Evolutionary conservation across 1,140 invertebrate genomes (phyloP).

Genomic region (Achroia grisella): DNA sequence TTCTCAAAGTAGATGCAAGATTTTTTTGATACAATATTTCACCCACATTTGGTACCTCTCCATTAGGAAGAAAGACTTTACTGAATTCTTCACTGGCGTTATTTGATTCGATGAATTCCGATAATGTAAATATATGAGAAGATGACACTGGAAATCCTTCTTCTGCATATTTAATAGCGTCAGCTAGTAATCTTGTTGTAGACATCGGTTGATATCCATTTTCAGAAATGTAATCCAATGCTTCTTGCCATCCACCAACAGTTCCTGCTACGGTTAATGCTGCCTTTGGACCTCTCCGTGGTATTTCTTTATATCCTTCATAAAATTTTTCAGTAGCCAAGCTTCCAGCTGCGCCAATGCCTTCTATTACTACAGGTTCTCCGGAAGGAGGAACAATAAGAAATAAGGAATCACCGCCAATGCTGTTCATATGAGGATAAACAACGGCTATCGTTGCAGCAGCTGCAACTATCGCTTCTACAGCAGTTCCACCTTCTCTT

Average conservation of each 20-base stretch:
- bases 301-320: constrained; percentile 30
- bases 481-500: constrained; percentile 50
- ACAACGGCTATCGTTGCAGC: constrained; percentile 56
- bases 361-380: constrained; percentile 51
- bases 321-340: constrained; percentile 41
- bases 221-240: constrained; percentile 49
- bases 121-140: constrained; percentile 18
- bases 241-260: constrained; percentile 57
- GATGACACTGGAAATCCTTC: constrained; percentile 44
- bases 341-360: constrained; percentile 49
- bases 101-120: constrained; percentile 7
- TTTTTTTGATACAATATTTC: constrained; percentile 46
- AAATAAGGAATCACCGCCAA: constrained; percentile 60
- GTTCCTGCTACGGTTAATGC: constrained; percentile 53
- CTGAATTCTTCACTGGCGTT: constrained; percentile 29
- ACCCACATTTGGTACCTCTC: constrained; percentile 28
- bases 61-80: constrained; percentile 33
- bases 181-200: constrained; percentile 34
- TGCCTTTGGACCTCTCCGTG: constrained; percentile 39
- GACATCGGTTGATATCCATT: constrained; percentile 45
- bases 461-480: constrained; percentile 55
- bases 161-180: constrained; percentile 56
- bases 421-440: constrained; percentile 57
- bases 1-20: constrained; percentile 42
- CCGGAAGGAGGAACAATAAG: constrained; percentile 50